Evolutionary conservation across 30 jellyfish, hydroid and myxozoan genomes (phyloP).

Genomic region (Rhopilema esculentum): DNA sequence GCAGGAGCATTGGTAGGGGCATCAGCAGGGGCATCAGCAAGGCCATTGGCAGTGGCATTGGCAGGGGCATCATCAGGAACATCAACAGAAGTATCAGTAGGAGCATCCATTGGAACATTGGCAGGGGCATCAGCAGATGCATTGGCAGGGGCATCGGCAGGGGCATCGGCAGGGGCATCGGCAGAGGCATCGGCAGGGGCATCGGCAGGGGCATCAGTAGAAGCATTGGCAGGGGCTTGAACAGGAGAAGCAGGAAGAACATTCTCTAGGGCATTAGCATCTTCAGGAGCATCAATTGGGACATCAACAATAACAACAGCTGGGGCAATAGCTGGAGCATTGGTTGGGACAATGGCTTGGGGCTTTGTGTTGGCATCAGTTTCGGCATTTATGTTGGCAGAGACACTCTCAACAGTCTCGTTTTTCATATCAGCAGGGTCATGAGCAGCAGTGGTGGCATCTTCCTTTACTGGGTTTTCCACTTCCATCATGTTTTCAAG

Average conservation of each 20-base stretch:
- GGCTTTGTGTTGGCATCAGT: neutral
- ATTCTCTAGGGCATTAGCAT: neutral
- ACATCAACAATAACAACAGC: neutral
- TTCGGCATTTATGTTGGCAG: neutral
- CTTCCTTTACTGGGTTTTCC: neutral
- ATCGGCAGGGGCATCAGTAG: neutral
- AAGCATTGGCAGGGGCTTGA: neutral
- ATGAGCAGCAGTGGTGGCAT: neutral
- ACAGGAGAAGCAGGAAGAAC: too few relatives aligned
- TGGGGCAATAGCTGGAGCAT: neutral
- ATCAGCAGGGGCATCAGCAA: neutral
- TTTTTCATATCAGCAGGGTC: neutral
- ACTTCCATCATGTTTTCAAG: conserved; percentile 5
- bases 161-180: neutral
- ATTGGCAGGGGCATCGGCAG: neutral
- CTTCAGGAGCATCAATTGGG: neutral
- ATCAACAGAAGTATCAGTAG: neutral
- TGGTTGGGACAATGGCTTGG: neutral
- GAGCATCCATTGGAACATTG: neutral
- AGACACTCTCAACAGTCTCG: neutral
- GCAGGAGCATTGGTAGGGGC: neutral
- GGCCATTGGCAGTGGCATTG: neutral
- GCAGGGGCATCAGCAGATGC: neutral
- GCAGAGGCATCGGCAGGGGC: neutral
- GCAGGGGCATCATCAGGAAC: neutral